Evolutionary conservation across 2,113 vertebrate species (phyloP), one percentile per base, ranked within the genome.

Genomic region (Puntigrus tetrazona): DNA sequence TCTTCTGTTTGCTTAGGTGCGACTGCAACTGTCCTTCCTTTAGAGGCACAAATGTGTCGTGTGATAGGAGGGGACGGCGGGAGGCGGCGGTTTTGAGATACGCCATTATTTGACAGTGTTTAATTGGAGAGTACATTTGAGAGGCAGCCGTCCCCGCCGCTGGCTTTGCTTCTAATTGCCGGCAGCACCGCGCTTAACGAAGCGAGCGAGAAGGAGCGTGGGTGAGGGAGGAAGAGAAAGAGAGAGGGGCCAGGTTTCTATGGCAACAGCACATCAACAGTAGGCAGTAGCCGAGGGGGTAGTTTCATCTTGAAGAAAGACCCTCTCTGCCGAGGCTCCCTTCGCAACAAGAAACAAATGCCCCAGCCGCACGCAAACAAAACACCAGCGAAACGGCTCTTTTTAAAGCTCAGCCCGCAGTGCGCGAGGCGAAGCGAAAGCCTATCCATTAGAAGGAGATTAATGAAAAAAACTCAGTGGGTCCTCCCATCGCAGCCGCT

Each of bases 151-250:
- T 90, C 91, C 81, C 91, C 89, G 92, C 92, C 91, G 88, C 92
- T 92, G 91, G 92, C 93, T 94, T 94, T 91, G 93, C 93, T 89
- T 94, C 92, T 94, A 94, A 94, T 94, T 93, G 93, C 93, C 92
- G 90, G 92, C 90, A 94, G 92, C 93, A 90, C 91, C 79, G 88
- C 92, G 92, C 92, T 94, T 94, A 94, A 94, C 93, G 93, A 94
- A 94, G 93, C 94, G 89, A 92, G 91, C 87, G 89, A 85, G 89
- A 90, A 90, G 91, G 91, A 91, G 92, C 92, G 92, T 91, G 91
- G 90, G 91, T 91, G 82, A 50, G 81, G 52, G 52, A 76, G 84
- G 78, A 74, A 63, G n/a, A 57, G 90, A 92, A 90, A 93, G 89
- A 90, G 89, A 92, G 92, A 92, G 92, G 91, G 92, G 92, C 91